Base-by-base conservation (phyloP, 2,888 invertebrate genomes). In the Norana najaformis region DNA sequence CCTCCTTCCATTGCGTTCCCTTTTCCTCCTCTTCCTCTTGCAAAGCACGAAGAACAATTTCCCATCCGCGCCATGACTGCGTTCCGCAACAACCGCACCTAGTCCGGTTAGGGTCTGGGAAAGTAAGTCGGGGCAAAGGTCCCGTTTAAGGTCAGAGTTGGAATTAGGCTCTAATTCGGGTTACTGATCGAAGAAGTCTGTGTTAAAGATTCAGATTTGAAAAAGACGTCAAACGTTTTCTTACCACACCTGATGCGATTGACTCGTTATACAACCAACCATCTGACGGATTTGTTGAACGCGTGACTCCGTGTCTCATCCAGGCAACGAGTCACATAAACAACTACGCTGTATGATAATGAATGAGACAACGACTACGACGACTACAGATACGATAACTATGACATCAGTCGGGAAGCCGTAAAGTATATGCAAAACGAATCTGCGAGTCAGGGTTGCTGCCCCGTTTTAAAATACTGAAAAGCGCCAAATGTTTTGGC, bases 211-310 rank as follows among this genome's bases (percentile, higher is more conserved):
- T 69, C 69, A n/a, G n/a, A 8, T 69, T 6, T 69, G 30, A 69
- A 16, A 13, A 11, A n/a, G 69, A 69, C 30, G n/a, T n/a, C 8
- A 1, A 30, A n/a, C 3, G 8, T 8, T n/a, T 8, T n/a, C 69
- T 69, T 69, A 69, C n/a, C 69, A 2, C n/a, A 69, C 30, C 69
- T n/a, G 69, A 69, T 69, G 69, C 16, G 69, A n/a, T n/a, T 69
- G 69, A 0, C 69, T 8, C 8, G n/a, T 69, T 69, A 13, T n/a
- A 2, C 30, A n/a, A n/a, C n/a, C 69, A 69, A 69, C 69, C 69
- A 69, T 69, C n/a, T 69, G 69, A 69, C 69, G 69, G 69, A 69
- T 69, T 69, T 69, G n/a, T 69, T 69, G 69, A 69, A 69, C 69
- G n/a, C 69, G 69, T 69, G 69, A 69, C 69, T 69, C 69, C n/a